These are phyloP conservation scores for Bombus affinis DNA, from an alignment of 1,140 invertebrate genomes.

Conservation along the genomic window DNA sequence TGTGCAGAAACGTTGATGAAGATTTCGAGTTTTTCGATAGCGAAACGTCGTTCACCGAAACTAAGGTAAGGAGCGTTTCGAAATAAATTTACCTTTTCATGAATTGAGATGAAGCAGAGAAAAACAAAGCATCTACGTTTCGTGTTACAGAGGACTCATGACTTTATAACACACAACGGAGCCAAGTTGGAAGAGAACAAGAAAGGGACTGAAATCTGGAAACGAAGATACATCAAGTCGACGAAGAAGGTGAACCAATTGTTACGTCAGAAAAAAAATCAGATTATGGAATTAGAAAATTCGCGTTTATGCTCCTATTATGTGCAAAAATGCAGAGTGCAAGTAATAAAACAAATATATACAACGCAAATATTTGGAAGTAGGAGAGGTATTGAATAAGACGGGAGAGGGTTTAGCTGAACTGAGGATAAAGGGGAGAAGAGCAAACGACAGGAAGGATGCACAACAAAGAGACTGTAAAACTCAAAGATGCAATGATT, in stretches of 20 bases:
- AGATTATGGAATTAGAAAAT: rapidly evolving
- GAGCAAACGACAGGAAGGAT: too few relatives aligned
- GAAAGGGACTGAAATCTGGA: slow-evolving; percentile 46
- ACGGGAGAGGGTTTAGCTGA: too few relatives aligned
- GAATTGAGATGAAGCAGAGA: background rate
- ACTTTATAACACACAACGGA: slow-evolving; percentile 32
- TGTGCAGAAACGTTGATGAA: too few relatives aligned
- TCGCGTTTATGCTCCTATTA: background rate
- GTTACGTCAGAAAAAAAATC: rapidly evolving
- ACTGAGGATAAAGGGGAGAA: too few relatives aligned
- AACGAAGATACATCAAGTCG: slow-evolving; percentile 38
- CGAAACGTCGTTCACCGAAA: too few relatives aligned
- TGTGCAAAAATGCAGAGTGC: rapidly evolving
- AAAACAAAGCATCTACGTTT: rapidly evolving
- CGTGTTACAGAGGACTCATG: slow-evolving; percentile 46
- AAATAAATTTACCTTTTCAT: background rate
- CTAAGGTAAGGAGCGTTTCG: background rate
- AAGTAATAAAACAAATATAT: too few relatives aligned
- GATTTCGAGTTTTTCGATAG: too few relatives aligned
- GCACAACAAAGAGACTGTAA: too few relatives aligned
- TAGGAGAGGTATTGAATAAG: too few relatives aligned
- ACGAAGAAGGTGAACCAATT: background rate
- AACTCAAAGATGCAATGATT: too few relatives aligned
- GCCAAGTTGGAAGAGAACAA: background rate
- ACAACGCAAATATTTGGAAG: too few relatives aligned